Percentiles rank a stretch among this genome's conserved stretches.
phyloP scores from a whole-genome alignment of 2,113 vertebrate genomes.

The Dromiciops gliroides region DNA sequence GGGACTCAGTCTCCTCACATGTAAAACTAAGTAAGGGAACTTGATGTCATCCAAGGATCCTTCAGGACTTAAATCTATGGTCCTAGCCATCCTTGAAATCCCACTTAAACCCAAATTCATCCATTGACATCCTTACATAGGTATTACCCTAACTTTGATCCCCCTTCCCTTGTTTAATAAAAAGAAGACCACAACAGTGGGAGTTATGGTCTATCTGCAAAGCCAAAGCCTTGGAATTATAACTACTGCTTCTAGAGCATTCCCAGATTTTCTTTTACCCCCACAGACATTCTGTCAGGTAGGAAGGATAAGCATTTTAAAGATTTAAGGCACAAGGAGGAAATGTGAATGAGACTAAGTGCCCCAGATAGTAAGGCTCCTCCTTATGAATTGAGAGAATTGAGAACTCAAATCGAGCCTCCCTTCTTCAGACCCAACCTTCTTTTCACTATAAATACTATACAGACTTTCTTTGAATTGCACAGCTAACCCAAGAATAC shows the following conservation, averaged over 20 bases:
- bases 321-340: neutral
- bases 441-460: neutral
- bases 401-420: neutral
- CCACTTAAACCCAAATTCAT: neutral
- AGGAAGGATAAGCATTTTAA: neutral
- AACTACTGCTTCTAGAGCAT: neutral
- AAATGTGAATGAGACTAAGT: neutral
- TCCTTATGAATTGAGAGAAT: neutral
- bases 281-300: neutral
- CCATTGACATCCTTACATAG: neutral
- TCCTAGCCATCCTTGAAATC: neutral
- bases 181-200: neutral
- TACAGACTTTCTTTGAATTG: neutral
- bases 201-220: neutral
- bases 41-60: neutral
- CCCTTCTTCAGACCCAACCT: neutral
- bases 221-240: neutral
- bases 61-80: neutral
- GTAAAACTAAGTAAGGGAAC: neutral
- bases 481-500: neutral
- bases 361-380: neutral
- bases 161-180: neutral
- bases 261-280: neutral
- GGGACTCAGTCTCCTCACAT: neutral
- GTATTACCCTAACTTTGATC: neutral